Evolutionary conservation across 2,888 invertebrate genomes (phyloP).

Genomic region (Chloromyia formosa): DNA sequence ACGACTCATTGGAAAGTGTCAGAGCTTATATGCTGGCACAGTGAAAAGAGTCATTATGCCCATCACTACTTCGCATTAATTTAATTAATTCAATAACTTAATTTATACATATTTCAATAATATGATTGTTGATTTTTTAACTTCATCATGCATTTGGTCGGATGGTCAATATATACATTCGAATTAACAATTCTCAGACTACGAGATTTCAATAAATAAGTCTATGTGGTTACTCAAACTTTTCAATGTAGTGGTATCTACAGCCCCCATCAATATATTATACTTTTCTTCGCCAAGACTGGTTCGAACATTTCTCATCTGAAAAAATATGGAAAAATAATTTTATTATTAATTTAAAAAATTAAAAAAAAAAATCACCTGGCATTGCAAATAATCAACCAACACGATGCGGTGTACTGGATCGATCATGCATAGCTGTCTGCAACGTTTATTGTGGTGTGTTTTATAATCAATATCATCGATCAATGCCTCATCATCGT

Average conservation of each 20-base stretch:
- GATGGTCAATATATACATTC: no score
- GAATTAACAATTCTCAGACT: no score
- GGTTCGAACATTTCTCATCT: constrained; percentile 75
- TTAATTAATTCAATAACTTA: no score
- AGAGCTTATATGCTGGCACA: no score
- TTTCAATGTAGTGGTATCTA: constrained; percentile 77
- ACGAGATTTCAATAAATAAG: constrained; percentile 50
- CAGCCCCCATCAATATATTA: constrained; percentile 75
- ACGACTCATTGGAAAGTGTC: no score
- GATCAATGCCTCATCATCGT: constrained; percentile 62
- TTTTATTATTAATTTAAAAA: constrained; percentile 13
- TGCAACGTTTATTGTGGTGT: constrained; percentile 76
- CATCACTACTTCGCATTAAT: no score
- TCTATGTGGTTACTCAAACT: constrained; percentile 72
- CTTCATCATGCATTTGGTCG: no score
- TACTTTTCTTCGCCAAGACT: constrained; percentile 82
- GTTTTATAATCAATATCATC: constrained; percentile 69
- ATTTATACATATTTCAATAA: no score
- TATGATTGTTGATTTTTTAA: no score
- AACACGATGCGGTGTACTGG: constrained; percentile 83
- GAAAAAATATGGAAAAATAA: constrained; percentile 56
- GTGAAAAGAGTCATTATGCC: no score
- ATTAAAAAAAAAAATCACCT: constrained; percentile 65
- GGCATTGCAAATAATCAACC: constrained; percentile 74
- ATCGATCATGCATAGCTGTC: constrained; percentile 74